Evolutionary conservation across 2,113 vertebrate genomes (phyloP).

Genomic region (Megatriorchis doriae): DNA sequence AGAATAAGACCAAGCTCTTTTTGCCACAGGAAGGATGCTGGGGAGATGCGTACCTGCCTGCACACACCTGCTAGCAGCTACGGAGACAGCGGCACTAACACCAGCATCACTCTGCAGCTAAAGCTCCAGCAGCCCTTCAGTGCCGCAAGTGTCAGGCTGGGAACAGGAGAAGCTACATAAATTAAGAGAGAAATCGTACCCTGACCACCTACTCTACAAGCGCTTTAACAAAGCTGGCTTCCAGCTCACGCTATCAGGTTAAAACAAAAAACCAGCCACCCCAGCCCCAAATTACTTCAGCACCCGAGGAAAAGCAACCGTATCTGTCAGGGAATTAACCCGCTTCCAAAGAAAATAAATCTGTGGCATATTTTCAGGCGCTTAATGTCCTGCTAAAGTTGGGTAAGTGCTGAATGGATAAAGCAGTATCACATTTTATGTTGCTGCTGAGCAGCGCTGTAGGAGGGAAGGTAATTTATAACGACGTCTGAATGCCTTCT

Average conservation of each 20-base stretch:
- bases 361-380: neutral
- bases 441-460: neutral
- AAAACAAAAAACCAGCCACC: constrained; percentile 2
- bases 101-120: neutral
- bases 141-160: rapidly evolving
- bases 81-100: neutral
- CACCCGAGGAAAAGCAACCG: neutral
- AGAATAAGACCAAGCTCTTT: neutral
- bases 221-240: constrained; percentile 4
- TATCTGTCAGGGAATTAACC: constrained; percentile 31
- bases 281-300: constrained; percentile 33
- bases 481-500: neutral
- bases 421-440: constrained; percentile 43
- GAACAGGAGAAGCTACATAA: neutral
- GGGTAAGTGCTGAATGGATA: constrained; percentile 47
- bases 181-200: neutral
- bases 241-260: neutral
- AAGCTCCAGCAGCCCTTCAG: neutral
- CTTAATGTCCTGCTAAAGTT: constrained; percentile 39
- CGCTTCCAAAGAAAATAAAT: constrained; percentile 33
- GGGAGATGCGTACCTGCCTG: rapidly evolving
- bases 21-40: neutral
- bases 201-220: constrained; percentile 23
- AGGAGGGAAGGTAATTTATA: constrained; percentile 12
- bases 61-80: neutral